Evolutionary conservation across 1,140 invertebrate species (phyloP).

Genomic region (Lutraria rhynchaena): DNA sequence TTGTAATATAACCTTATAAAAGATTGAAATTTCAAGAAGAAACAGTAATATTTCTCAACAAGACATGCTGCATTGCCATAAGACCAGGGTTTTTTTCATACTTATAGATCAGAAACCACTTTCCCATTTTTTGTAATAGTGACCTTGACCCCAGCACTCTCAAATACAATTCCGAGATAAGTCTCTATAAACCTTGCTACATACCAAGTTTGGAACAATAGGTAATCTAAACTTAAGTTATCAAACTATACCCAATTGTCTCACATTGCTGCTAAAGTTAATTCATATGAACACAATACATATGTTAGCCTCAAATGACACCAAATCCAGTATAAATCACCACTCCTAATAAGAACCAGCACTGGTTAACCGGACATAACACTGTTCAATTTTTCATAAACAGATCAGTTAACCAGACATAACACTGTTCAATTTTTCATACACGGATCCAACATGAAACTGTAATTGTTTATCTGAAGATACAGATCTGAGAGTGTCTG

Average conservation of each 20-base stretch:
- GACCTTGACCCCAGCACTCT: too few relatives aligned
- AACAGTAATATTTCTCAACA: too few relatives aligned
- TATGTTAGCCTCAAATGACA: neutral
- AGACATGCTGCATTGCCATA: too few relatives aligned
- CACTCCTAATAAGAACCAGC: neutral
- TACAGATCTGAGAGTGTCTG: constrained; percentile 1
- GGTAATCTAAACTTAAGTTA: neutral
- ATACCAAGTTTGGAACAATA: neutral
- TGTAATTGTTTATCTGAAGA: constrained; percentile 41
- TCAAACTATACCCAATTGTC: neutral
- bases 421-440: constrained; percentile 39
- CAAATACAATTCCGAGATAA: too few relatives aligned
- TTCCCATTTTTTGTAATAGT: too few relatives aligned
- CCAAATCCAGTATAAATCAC: neutral
- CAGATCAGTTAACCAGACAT: neutral
- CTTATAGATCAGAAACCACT: too few relatives aligned
- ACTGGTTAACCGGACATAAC: neutral
- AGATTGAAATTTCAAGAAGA: too few relatives aligned
- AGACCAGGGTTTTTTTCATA: too few relatives aligned
- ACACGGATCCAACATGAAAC: constrained; percentile 37
- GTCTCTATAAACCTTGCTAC: neutral
- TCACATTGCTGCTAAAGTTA: neutral
- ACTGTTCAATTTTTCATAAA: constrained; percentile 41
- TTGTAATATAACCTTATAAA: too few relatives aligned
- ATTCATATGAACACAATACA: neutral